A percentile compares a stretch with the other conserved stretches of the same genome.
These are phyloP conservation scores for Sebastes miniatus DNA, from an alignment of 2,797 vertebrate genomes.

Conservation along the genomic window DNA sequence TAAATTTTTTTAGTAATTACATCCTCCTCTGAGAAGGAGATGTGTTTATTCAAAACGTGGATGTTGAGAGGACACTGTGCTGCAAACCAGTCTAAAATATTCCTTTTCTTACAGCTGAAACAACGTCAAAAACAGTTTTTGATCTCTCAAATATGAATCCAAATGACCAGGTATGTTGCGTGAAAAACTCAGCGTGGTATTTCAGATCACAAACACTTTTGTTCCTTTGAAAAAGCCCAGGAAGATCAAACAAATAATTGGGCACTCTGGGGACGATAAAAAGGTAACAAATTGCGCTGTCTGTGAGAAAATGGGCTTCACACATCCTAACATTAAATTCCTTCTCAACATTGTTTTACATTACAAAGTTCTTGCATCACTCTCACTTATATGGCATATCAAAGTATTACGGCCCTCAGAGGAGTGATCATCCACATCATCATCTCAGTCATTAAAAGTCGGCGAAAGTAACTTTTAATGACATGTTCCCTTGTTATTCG, in stretches of 20 bases:
- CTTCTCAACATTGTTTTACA: constrained; percentile 22
- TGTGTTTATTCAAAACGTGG: constrained; percentile 26
- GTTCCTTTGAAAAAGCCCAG: constrained; percentile 40
- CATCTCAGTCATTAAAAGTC: constrained; percentile 73
- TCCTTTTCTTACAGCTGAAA: constrained; percentile 1
- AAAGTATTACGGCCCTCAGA: constrained; percentile 51
- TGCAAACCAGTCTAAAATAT: constrained; percentile 23
- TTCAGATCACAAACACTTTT: constrained; percentile 42
- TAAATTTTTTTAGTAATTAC: neutral
- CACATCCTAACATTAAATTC: constrained; percentile 18
- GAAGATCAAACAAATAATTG: constrained; percentile 48
- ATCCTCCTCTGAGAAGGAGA: neutral
- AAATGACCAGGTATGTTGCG: constrained; percentile 32
- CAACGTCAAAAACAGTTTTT: constrained; percentile 26
- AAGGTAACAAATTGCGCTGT: constrained; percentile 36
- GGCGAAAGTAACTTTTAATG: constrained; percentile 72
- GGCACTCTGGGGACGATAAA: constrained; percentile 24
- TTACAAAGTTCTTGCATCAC: constrained; percentile 34
- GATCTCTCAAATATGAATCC: constrained; percentile 35
- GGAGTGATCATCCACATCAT: constrained; percentile 49
- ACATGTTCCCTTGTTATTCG: constrained; percentile 59
- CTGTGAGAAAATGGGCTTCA: neutral
- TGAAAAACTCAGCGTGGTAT: constrained; percentile 24
- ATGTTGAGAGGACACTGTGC: neutral
- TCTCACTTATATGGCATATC: constrained; percentile 40